Evolutionary conservation across 2,888 invertebrate genomes (phyloP).

Genomic region (Callinectes sapidus): DNA sequence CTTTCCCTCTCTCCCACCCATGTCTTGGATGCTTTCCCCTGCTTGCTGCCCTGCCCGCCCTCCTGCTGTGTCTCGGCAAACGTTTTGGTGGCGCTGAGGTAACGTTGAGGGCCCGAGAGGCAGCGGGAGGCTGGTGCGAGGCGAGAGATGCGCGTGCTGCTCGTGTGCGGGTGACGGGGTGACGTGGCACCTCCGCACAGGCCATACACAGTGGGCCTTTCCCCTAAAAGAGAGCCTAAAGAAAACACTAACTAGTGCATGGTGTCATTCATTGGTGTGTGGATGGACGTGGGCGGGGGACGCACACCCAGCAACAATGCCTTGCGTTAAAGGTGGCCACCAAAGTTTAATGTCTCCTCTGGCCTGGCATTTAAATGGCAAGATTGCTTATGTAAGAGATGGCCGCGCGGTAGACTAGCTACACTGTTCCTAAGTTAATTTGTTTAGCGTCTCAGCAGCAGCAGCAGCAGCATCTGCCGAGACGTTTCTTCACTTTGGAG

Average conservation of each 20-base stretch:
- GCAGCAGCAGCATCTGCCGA: neutral
- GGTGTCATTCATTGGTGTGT: neutral
- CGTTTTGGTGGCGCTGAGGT: neutral
- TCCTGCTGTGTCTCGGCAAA: neutral
- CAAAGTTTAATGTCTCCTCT: neutral
- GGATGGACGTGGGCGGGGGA: neutral
- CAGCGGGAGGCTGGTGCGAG: neutral
- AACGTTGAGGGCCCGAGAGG: neutral
- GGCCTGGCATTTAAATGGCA: constrained; percentile 49
- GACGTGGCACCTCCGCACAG: constrained; percentile 43
- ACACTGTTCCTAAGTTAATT: neutral
- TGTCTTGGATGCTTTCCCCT: neutral
- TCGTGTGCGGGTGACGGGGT: constrained; percentile 6
- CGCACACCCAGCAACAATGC: neutral
- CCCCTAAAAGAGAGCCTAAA: constrained; percentile 31
- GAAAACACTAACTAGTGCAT: neutral
- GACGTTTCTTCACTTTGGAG: neutral
- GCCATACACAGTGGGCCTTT: constrained; percentile 56
- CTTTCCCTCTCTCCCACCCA: neutral
- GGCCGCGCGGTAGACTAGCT: neutral
- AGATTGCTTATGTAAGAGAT: constrained; percentile 43
- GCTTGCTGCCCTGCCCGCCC: neutral
- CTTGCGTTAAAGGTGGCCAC: neutral
- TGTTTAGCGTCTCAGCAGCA: neutral
- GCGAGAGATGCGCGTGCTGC: neutral